These are phyloP conservation scores for Nysson spinosus DNA, from an alignment of 2,888 invertebrate genomes.

Conservation along the genomic window DNA sequence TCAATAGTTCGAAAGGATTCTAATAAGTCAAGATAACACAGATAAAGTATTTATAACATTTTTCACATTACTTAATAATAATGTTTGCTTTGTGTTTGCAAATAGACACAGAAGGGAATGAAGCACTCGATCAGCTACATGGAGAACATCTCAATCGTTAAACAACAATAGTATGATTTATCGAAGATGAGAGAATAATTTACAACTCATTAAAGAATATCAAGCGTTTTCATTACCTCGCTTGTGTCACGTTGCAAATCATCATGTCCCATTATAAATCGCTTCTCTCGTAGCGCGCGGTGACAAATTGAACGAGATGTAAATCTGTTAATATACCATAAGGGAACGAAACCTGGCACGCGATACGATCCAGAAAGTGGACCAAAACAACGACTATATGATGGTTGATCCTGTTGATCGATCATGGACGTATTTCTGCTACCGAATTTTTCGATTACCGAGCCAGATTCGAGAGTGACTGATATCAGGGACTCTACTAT, in stretches of 20 bases:
- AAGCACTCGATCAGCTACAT: too few relatives aligned
- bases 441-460: conserved; percentile 48
- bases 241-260: conserved; percentile 30
- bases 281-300: conserved; percentile 17
- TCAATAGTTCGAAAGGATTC: too few relatives aligned
- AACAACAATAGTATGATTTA: too few relatives aligned
- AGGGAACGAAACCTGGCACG: conserved; percentile 14
- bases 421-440: conserved; percentile 21
- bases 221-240: conserved; percentile 42
- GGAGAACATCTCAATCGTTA: too few relatives aligned
- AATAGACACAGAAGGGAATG: too few relatives aligned
- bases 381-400: conserved; percentile 13
- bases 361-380: conserved; percentile 23
- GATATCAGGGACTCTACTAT: conserved; percentile 30
- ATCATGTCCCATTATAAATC: conserved; percentile 31
- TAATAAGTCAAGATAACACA: too few relatives aligned
- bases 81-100: too few relatives aligned
- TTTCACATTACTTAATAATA: too few relatives aligned
- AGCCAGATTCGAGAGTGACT: conserved; percentile 45
- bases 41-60: too few relatives aligned
- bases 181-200: conserved; percentile 8
- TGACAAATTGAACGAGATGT: conserved; percentile 53
- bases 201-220: conserved; percentile 38
- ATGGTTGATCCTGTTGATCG: conserved; percentile 24
- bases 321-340: conserved; percentile 36